These are phyloP conservation scores for Chironomus tentans DNA, from an alignment of 2,888 invertebrate species.

Conservation along the genomic window DNA sequence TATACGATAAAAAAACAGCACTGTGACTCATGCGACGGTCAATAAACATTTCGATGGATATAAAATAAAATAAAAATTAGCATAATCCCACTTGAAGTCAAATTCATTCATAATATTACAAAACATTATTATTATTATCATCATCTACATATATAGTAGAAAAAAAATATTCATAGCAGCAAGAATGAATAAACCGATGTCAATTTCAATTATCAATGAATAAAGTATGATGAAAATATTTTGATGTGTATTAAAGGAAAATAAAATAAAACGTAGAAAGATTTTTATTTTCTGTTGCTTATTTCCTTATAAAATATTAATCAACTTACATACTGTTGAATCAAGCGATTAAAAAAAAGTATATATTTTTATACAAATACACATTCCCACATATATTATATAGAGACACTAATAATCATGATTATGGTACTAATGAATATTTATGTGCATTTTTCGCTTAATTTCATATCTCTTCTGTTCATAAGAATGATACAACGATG, in stretches of 20 bases:
- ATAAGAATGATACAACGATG: too few species aligned
- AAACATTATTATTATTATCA: too few species aligned
- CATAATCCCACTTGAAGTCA: constrained; percentile 12
- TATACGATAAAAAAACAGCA: neutral
- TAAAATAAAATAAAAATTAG: neutral
- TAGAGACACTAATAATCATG: neutral
- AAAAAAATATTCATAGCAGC: neutral
- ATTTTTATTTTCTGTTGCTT: too few species aligned
- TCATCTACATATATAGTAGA: too few species aligned
- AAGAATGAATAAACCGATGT: constrained; percentile 3
- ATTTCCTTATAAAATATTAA: too few species aligned
- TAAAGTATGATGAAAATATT: neutral
- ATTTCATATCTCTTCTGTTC: too few species aligned
- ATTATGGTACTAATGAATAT: neutral
- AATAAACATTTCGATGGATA: neutral
- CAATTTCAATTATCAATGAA: constrained; percentile 21
- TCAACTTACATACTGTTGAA: too few species aligned
- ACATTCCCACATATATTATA: neutral
- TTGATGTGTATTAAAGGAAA: neutral
- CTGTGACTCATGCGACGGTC: neutral
- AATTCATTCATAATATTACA: neutral
- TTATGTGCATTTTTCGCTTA: too few species aligned
- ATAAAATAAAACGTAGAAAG: too few species aligned
- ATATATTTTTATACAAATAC: too few species aligned
- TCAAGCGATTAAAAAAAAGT: too few species aligned